Percentiles rank a stretch among this genome's conserved stretches.
These are phyloP conservation scores for Sympetrum striolatum DNA, from an alignment of 2,888 invertebrate genomes.

Conservation along the genomic window DNA sequence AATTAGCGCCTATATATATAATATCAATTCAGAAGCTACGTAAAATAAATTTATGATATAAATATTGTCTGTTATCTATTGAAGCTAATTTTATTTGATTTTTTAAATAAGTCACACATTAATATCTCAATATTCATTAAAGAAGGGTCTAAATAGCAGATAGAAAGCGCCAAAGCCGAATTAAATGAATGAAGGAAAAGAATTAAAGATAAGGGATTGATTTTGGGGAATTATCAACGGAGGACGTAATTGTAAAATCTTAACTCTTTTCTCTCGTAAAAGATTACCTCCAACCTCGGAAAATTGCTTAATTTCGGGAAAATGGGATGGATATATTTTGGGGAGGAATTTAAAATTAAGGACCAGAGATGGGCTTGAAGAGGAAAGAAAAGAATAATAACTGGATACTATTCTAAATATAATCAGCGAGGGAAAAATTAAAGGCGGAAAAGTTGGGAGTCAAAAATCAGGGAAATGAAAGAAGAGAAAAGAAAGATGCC, in stretches of 20 bases:
- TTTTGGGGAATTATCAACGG: background rate
- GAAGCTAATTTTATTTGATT: no score
- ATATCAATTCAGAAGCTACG: no score
- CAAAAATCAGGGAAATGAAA: background rate
- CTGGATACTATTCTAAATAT: background rate
- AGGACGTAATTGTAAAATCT: background rate
- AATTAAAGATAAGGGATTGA: background rate
- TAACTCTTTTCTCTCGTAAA: background rate
- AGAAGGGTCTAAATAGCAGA: no score
- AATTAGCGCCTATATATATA: no score
- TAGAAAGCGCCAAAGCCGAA: no score
- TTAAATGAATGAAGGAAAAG: no score
- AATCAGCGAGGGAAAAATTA: background rate
- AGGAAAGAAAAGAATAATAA: background rate
- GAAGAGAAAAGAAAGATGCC: background rate
- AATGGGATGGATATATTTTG: background rate
- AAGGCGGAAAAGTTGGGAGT: background rate
- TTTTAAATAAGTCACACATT: no score
- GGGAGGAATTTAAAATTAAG: background rate
- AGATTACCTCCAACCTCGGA: background rate
- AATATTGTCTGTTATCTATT: no score
- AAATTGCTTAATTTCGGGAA: background rate
- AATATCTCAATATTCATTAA: no score
- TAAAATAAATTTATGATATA: no score
- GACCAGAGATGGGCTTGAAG: background rate